Conservation (phyloP, 2,888 invertebrate species). For the Steinernema hermaphroditum region DNA sequence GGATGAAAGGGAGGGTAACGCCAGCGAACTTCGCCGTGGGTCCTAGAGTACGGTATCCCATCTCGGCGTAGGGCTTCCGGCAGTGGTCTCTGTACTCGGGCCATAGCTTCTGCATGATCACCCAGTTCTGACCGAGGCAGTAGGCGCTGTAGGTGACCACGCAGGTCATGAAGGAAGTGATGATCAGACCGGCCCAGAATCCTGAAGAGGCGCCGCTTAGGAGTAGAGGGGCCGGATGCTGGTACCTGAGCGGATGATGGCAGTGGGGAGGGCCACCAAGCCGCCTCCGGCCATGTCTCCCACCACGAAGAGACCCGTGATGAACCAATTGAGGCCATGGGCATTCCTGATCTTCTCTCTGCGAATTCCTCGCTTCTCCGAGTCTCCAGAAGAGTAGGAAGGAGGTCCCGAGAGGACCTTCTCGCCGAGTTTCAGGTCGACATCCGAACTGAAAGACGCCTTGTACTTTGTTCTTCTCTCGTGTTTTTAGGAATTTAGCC, state of each 20-base stretch:
- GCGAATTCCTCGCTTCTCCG: not conserved
- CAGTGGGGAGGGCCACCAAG: slow-evolving; percentile 61
- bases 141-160: slow-evolving; percentile 61
- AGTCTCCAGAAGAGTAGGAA: slow-evolving; percentile 1
- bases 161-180: slow-evolving; percentile 51
- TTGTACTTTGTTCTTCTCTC: no score
- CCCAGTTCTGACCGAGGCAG: slow-evolving; percentile 57
- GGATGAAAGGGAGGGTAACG: no score
- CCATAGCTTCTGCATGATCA: slow-evolving; percentile 51
- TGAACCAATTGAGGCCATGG: slow-evolving; percentile 45
- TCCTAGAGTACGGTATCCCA: slow-evolving; percentile 57
- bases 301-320: slow-evolving; percentile 49
- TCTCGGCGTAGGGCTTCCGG: slow-evolving; percentile 62
- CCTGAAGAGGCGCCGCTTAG: slow-evolving; percentile 40
- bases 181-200: slow-evolving; percentile 53
- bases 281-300: slow-evolving; percentile 64
- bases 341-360: slow-evolving; percentile 46
- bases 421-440: not conserved
- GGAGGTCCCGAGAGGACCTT: not conserved
- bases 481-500: no score
- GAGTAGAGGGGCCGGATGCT: not conserved
- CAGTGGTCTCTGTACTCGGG: slow-evolving; percentile 61
- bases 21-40: slow-evolving; percentile 48
- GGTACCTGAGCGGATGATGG: slow-evolving; percentile 61
- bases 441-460: slow-evolving; percentile 10